These are phyloP conservation scores for Thryonomys swinderianus DNA, from an alignment of 2,113 vertebrate genomes.

Conservation along the genomic window DNA sequence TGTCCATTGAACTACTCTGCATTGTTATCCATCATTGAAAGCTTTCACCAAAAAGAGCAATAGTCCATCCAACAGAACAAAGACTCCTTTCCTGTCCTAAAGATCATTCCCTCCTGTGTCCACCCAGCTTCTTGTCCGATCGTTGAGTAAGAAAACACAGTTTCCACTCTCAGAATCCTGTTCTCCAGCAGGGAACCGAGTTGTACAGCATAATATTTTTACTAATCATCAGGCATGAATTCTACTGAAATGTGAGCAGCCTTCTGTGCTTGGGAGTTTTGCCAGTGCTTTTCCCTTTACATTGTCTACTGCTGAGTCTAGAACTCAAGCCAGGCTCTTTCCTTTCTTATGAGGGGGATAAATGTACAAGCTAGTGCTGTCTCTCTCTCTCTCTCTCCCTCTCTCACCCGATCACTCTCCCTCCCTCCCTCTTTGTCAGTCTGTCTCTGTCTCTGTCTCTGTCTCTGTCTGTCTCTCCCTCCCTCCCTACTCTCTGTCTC, in stretches of 20 bases:
- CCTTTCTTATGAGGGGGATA: not conserved
- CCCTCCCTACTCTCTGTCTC: no score
- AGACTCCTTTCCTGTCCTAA: not conserved
- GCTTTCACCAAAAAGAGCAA: not conserved
- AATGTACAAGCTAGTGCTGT: accelerated
- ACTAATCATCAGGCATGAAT: not conserved
- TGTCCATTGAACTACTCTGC: not conserved
- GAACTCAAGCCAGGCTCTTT: not conserved
- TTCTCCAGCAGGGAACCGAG: not conserved
- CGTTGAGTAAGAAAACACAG: not conserved
- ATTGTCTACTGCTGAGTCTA: not conserved
- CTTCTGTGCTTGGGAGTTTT: not conserved
- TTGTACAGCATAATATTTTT: not conserved
- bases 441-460: no score
- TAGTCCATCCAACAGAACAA: not conserved
- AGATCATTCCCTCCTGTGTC: not conserved
- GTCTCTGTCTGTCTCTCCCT: no score
- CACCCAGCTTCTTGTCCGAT: not conserved
- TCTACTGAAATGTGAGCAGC: not conserved
- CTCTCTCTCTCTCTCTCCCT: no score
- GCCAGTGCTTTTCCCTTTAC: not conserved
- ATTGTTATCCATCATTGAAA: not conserved
- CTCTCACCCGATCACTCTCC: no score
- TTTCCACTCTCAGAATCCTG: not conserved
- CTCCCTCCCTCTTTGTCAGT: no score